phyloP scores from a whole-genome alignment of 2,113 vertebrate species.

The Anguilla rostrata region DNA sequence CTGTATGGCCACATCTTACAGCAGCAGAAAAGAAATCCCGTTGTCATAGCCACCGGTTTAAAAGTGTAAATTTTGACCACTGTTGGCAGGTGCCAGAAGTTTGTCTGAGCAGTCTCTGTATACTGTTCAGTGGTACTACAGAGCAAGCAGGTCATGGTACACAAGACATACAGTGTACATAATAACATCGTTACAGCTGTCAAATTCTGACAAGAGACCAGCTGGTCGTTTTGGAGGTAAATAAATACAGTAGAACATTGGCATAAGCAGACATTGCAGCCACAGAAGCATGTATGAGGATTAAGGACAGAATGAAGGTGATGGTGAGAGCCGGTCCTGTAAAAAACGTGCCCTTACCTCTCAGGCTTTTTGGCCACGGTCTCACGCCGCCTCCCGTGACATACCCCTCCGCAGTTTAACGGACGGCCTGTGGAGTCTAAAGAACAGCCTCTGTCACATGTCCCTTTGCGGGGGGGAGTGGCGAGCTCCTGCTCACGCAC shows the following conservation, averaged over 20 bases:
- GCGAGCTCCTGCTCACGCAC: constrained; percentile 39
- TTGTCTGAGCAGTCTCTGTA: not conserved
- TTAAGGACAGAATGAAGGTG: constrained; percentile 19
- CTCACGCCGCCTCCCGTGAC: constrained; percentile 79
- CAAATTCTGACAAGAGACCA: constrained; percentile 15
- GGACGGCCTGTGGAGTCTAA: constrained; percentile 91
- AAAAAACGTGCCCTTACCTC: constrained; percentile 91
- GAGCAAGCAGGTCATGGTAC: constrained; percentile 9
- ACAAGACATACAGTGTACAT: not conserved
- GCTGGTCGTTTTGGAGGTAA: not conserved
- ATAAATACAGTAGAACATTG: not conserved
- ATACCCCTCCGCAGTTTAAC: constrained; percentile 83
- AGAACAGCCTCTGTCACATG: constrained; percentile 95
- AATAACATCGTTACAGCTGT: not conserved
- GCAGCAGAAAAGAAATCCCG: constrained; percentile 29
- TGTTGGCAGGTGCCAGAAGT: not conserved
- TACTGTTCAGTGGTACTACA: not conserved
- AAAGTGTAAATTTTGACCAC: not conserved
- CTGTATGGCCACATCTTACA: constrained; percentile 19
- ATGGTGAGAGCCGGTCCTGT: constrained; percentile 52
- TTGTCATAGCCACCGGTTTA: constrained; percentile 28
- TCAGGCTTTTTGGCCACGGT: constrained; percentile 74
- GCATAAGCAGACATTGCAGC: constrained; percentile 19
- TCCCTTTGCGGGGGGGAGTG: constrained; percentile 77
- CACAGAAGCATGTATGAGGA: constrained; percentile 12